Conservation (phyloP, 2,797 vertebrate species). For the Momotus momota region DNA sequence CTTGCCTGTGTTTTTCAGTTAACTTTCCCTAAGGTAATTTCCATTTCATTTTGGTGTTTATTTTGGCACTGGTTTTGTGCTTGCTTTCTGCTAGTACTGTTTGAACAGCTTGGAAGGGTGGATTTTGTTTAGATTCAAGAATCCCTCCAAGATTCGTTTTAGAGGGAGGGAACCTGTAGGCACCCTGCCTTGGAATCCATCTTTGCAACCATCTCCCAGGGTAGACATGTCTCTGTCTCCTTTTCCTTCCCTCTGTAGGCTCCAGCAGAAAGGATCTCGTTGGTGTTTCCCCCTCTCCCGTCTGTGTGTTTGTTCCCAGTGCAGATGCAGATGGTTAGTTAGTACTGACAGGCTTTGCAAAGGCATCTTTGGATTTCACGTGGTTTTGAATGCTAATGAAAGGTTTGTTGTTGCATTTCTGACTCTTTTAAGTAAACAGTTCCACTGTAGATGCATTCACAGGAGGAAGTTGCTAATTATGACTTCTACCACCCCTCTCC, state of each 20-base stretch:
- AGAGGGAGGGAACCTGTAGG: background rate
- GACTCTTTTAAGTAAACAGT: background rate
- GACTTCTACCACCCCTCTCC: background rate
- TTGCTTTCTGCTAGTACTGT: conserved; percentile 25
- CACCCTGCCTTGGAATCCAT: background rate
- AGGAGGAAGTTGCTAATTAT: conserved; percentile 24
- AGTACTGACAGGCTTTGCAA: background rate
- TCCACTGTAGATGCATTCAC: background rate
- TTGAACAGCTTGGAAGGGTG: conserved; percentile 57
- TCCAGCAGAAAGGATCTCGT: background rate
- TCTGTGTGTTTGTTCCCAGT: background rate
- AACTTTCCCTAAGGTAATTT: conserved; percentile 47
- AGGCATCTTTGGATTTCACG: background rate
- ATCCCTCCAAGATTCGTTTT: conserved; percentile 9
- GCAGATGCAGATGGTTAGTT: background rate
- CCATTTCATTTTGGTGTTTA: conserved; percentile 42
- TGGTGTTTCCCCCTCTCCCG: background rate
- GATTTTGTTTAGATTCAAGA: conserved; percentile 53
- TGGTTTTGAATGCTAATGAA: conserved; percentile 26
- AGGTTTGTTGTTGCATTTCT: conserved; percentile 9
- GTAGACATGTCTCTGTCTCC: accelerated
- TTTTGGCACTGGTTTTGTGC: conserved; percentile 23
- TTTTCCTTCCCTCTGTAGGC: background rate
- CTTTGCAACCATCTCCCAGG: background rate
- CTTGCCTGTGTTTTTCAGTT: background rate